These are phyloP conservation scores for Chironomus tentans DNA, from an alignment of 2,888 invertebrate species.

Conservation along the genomic window DNA sequence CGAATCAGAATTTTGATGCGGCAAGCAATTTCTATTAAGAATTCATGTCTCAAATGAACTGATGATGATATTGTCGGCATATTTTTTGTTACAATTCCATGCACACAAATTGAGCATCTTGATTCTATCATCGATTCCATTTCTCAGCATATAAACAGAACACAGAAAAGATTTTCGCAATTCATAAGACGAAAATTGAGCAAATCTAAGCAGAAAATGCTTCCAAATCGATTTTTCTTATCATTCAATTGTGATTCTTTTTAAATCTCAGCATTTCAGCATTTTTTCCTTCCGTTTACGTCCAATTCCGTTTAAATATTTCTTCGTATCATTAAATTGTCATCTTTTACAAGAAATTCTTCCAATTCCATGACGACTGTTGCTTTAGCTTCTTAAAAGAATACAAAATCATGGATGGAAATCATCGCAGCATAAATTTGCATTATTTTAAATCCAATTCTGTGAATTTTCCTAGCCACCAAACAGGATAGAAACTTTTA, in stretches of 20 bases:
- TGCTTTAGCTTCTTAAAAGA: no score
- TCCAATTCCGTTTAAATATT: no score
- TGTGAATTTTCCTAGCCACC: no score
- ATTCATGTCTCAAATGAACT: not conserved
- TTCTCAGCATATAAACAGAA: not conserved
- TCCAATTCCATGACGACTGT: no score
- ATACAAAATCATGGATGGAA: no score
- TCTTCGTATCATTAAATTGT: no score
- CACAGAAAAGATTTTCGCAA: not conserved
- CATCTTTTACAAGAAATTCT: no score
- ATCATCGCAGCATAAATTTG: no score
- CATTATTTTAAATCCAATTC: no score
- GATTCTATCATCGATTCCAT: not conserved
- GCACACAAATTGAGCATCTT: not conserved
- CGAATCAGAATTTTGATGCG: not conserved
- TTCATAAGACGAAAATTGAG: slow-evolving; percentile 9
- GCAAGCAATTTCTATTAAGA: not conserved
- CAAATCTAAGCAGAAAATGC: slow-evolving; percentile 17
- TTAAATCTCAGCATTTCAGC: not conserved
- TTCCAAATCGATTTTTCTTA: slow-evolving; percentile 7
- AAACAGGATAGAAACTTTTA: no score
- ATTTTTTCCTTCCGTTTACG: not conserved
- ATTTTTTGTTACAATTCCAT: not conserved
- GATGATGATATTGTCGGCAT: not conserved
- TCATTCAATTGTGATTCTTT: not conserved